These are phyloP conservation scores for Sphaeridia pumilis DNA, from an alignment of 2,888 invertebrate genomes.

Conservation along the genomic window DNA sequence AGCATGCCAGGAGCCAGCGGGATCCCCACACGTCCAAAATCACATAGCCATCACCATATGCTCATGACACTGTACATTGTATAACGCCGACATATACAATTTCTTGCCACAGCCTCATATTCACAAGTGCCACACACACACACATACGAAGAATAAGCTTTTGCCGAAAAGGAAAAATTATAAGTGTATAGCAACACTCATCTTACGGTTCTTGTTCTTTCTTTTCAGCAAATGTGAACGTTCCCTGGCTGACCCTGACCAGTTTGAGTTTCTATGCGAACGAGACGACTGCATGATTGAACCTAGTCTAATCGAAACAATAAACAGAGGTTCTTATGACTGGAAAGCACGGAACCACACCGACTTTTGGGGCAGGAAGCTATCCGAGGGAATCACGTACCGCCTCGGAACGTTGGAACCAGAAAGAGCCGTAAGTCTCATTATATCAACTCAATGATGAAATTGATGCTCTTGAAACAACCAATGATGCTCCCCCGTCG, in stretches of 20 bases:
- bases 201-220: neutral
- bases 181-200: neutral
- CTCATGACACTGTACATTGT: too few relatives aligned
- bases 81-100: too few relatives aligned
- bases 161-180: too few relatives aligned
- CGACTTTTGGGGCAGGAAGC: conserved; percentile 68
- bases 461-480: neutral
- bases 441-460: too few relatives aligned
- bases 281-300: conserved; percentile 63
- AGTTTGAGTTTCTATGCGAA: conserved; percentile 54
- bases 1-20: too few relatives aligned
- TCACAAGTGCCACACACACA: too few relatives aligned
- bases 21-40: too few relatives aligned
- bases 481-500: too few relatives aligned
- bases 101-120: too few relatives aligned
- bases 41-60: too few relatives aligned
- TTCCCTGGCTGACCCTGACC: conserved; percentile 35
- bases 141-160: too few relatives aligned
- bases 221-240: conserved; percentile 41
- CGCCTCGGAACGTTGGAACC: conserved; percentile 59
- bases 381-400: conserved; percentile 64
- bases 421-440: conserved; percentile 44
- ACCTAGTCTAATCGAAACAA: conserved; percentile 51
- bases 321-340: conserved; percentile 51
- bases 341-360: conserved; percentile 75